Evolutionary conservation across 1,140 invertebrate species (phyloP).

Genomic region (Megathymus violae): DNA sequence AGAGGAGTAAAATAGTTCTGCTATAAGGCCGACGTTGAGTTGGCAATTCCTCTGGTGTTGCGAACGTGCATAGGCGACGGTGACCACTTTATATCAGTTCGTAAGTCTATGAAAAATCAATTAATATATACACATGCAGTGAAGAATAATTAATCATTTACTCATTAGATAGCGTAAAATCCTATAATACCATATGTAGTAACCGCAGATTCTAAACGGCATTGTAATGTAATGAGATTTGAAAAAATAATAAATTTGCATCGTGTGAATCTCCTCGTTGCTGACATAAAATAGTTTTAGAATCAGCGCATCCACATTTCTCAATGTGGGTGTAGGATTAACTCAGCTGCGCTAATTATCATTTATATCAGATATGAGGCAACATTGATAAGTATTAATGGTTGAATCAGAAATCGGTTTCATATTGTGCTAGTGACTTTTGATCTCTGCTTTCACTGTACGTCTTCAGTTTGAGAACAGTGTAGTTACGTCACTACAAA

Average conservation of each 20-base stretch:
- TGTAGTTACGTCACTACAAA: slow-evolving; percentile 17
- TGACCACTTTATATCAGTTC: no score
- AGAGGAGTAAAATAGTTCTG: no score
- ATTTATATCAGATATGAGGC: slow-evolving; percentile 35
- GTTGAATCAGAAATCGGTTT: slow-evolving; percentile 36
- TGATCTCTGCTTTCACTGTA: slow-evolving; percentile 63
- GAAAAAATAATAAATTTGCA: not conserved
- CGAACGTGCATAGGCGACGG: no score
- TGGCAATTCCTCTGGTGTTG: no score
- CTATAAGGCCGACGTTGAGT: no score
- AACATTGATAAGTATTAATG: slow-evolving; percentile 59
- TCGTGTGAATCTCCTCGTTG: not conserved
- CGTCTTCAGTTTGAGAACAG: slow-evolving; percentile 32
- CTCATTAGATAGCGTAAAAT: no score
- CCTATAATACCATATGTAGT: no score
- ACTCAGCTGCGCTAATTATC: slow-evolving; percentile 14
- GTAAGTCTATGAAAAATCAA: no score
- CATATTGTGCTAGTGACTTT: slow-evolving; percentile 54
- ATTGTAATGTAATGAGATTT: not conserved
- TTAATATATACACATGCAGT: no score
- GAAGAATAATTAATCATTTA: no score
- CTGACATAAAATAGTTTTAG: not conserved
- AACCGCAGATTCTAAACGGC: not conserved
- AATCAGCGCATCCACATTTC: slow-evolving; percentile 10
- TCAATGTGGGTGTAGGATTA: slow-evolving; percentile 7